Conservation (phyloP, 2,113 vertebrate genomes). For the Mus pahari region DNA sequence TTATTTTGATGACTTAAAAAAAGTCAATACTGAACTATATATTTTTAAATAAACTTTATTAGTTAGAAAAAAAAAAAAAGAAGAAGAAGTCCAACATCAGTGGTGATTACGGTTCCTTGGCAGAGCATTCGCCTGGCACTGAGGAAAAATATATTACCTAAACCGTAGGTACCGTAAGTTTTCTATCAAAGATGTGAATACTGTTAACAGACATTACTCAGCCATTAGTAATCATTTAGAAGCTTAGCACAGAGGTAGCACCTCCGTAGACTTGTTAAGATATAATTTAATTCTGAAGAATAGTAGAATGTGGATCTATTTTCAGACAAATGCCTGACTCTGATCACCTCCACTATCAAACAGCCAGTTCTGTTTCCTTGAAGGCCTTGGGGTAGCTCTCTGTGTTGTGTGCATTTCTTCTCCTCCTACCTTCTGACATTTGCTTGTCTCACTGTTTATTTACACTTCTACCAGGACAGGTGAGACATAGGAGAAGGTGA, state of each 20-base stretch:
- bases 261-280: neutral
- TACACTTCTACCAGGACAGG: slow-evolving; percentile 45
- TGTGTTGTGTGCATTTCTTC: neutral
- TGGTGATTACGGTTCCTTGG: neutral
- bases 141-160: neutral
- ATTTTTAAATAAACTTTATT: too few relatives aligned
- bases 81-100: neutral
- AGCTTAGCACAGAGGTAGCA: neutral
- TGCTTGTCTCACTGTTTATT: slow-evolving; percentile 45
- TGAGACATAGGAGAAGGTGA: slow-evolving; percentile 40
- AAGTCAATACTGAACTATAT: too few relatives aligned
- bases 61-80: too few relatives aligned
- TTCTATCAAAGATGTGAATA: neutral
- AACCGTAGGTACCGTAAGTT: neutral
- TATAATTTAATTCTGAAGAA: slow-evolving; percentile 12
- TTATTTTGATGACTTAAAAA: too few relatives aligned
- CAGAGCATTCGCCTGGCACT: neutral
- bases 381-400: neutral
- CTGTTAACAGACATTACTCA: neutral
- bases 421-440: neutral
- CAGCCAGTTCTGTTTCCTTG: neutral
- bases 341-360: neutral
- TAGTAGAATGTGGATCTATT: neutral
- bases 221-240: slow-evolving; percentile 25
- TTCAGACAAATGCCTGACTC: neutral